Base-by-base conservation (phyloP, 2,797 vertebrate genomes). In the Anomalospiza imberbis region DNA sequence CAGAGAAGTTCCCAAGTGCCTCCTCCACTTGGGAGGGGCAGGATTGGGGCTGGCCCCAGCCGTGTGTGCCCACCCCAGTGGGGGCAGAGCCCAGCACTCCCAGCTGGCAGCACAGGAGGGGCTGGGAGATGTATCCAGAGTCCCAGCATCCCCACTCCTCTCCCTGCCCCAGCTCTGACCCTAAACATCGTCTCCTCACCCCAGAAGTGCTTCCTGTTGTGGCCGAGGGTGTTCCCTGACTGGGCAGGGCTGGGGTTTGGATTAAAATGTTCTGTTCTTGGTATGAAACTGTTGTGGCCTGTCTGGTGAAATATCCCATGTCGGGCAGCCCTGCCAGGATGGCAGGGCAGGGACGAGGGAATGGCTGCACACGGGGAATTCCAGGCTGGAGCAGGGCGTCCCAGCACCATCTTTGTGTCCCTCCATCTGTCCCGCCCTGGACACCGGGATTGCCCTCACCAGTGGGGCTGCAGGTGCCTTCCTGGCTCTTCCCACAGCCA, bases 221-320 rank as follows among this genome's bases (percentile, higher is more conserved):
- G 3, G 38, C 47, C 0, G 0, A 65, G 22, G 10, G 9, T 18
- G 31, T 42, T 16, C 12, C 2, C 3, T 17, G 36, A 8, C 1
- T 2, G 45, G 36, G 34, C n/a, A 22, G 31, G 10, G 26, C 7
- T 16, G 22, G 31, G 55, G 17, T 17, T 42, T 34, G 5, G 53
- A 85, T 74, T 42, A 66, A 74, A 72, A 51, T 2, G 29, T 65
- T 84, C 32, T 71, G 0, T 18, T 31, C 0, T n/a, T 67, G 2
- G 38, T 83, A 18, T 47, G 44, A 13, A 80, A 53, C 21, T 25
- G 1, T 1, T 4, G 4, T 42, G 72, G 28, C 21, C 10, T 5
- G 1, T 44, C 40, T 54, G 57, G 50, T 68, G 63, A 48, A 29
- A 50, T 3, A 20, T 2, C 15, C 24, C 7, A 3, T 6, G 16